phyloP scores from a whole-genome alignment of 1,140 invertebrate genomes.

The Neuroterus valhalla region DNA sequence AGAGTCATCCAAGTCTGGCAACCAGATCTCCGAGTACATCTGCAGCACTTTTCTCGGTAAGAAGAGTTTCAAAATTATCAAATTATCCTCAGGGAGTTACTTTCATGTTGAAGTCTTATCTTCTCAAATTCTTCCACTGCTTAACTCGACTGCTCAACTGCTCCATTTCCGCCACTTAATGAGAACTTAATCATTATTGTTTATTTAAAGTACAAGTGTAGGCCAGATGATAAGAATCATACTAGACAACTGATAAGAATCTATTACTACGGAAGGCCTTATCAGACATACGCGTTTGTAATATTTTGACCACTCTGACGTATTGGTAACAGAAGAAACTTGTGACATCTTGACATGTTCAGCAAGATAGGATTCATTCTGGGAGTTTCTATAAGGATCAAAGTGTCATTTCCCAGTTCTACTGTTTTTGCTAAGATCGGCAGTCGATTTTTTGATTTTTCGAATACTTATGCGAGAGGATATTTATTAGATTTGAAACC shows the following conservation, averaged over 20 bases:
- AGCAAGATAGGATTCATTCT: constrained; percentile 12
- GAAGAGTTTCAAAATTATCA: constrained; percentile 54
- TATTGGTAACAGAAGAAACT: constrained; percentile 10
- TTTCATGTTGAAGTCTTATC: no score
- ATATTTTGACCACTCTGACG: constrained; percentile 21
- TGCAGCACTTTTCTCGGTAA: constrained; percentile 98
- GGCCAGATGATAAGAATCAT: background rate
- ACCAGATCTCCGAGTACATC: constrained; percentile 99
- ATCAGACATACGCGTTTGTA: background rate
- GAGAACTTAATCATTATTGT: no score
- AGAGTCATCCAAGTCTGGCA: constrained; percentile 98
- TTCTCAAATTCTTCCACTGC: no score
- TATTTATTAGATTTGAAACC: no score
- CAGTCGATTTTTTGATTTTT: no score
- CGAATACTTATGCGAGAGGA: no score
- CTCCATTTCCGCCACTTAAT: no score
- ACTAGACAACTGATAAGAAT: background rate
- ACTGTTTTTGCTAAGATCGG: background rate
- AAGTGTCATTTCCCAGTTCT: background rate
- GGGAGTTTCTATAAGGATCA: background rate
- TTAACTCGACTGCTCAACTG: no score
- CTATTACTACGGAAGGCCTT: background rate
- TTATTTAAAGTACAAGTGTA: no score
- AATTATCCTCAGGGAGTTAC: background rate
- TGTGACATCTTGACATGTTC: background rate